phyloP scores from a whole-genome alignment of 2,888 invertebrate species.

The Heliconius aoede region DNA sequence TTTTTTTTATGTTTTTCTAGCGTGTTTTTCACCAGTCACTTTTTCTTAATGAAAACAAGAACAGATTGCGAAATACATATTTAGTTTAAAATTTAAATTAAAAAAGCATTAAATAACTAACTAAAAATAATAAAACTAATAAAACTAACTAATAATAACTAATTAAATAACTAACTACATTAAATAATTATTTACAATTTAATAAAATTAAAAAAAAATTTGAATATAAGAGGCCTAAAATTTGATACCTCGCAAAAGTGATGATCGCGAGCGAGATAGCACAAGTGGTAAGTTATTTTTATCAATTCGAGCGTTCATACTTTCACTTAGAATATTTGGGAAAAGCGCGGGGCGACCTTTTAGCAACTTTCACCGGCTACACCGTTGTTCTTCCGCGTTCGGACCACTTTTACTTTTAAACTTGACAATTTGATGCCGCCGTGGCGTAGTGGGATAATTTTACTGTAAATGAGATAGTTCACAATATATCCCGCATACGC shows the following conservation, averaged over 20 bases:
- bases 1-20: neutral
- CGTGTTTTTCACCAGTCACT: neutral
- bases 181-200: too few species aligned
- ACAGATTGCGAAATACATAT: too few species aligned
- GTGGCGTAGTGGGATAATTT: neutral
- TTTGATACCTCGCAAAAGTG: neutral
- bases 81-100: too few species aligned
- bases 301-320: conserved; percentile 71
- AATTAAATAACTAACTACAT: too few species aligned
- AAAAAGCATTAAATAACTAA: too few species aligned
- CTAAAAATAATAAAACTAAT: too few species aligned
- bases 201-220: neutral
- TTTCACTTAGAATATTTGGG: conserved; percentile 83
- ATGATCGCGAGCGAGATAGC: neutral
- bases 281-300: conserved; percentile 54
- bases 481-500: too few species aligned
- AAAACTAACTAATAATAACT: too few species aligned
- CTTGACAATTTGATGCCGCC: conserved; percentile 51
- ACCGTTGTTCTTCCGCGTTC: conserved; percentile 68
- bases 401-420: conserved; percentile 79
- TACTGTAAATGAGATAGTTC: too few species aligned
- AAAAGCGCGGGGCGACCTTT: conserved; percentile 81
- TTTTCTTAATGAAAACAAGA: too few species aligned
- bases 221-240: neutral
- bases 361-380: conserved; percentile 75